Evolutionary conservation across 2,797 vertebrate species (phyloP).

Genomic region (Enteromius argenteus): DNA sequence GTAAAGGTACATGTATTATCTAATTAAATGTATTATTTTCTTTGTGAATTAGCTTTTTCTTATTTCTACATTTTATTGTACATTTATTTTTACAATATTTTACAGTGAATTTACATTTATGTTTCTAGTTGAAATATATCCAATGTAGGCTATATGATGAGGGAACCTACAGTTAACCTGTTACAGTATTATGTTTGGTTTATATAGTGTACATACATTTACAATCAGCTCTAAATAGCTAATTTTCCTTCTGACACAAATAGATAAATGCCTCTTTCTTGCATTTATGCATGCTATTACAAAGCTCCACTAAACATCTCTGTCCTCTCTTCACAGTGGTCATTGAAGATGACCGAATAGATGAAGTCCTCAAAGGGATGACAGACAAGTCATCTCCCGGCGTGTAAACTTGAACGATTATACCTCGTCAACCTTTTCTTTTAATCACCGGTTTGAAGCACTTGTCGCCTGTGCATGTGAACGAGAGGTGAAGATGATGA

Average conservation of each 20-base stretch:
- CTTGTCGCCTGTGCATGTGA: slow-evolving; percentile 91
- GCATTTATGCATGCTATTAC: not conserved
- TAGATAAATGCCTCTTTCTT: not conserved
- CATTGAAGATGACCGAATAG: slow-evolving; percentile 99
- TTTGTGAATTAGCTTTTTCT: not conserved
- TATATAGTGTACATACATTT: not conserved
- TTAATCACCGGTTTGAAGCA: slow-evolving; percentile 87
- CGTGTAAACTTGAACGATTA: slow-evolving; percentile 84
- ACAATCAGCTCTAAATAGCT: not conserved
- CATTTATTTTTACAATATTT: not conserved
- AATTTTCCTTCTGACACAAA: not conserved
- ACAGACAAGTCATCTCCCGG: slow-evolving; percentile 95
- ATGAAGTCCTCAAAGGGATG: slow-evolving; percentile 98
- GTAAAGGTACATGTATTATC: not conserved
- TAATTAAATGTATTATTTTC: not conserved
- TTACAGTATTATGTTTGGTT: not conserved
- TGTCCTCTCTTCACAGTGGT: slow-evolving; percentile 84
- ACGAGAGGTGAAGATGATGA: slow-evolving; percentile 80
- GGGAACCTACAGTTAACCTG: not conserved
- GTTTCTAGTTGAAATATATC: not conserved
- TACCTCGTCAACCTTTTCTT: slow-evolving; percentile 85
- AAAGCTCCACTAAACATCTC: slow-evolving; percentile 27
- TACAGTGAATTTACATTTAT: not conserved
- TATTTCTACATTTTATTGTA: not conserved
- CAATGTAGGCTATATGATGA: not conserved